These are phyloP conservation scores for Pollicipes pollicipes DNA, from an alignment of 1,140 invertebrate species.

Conservation along the genomic window DNA sequence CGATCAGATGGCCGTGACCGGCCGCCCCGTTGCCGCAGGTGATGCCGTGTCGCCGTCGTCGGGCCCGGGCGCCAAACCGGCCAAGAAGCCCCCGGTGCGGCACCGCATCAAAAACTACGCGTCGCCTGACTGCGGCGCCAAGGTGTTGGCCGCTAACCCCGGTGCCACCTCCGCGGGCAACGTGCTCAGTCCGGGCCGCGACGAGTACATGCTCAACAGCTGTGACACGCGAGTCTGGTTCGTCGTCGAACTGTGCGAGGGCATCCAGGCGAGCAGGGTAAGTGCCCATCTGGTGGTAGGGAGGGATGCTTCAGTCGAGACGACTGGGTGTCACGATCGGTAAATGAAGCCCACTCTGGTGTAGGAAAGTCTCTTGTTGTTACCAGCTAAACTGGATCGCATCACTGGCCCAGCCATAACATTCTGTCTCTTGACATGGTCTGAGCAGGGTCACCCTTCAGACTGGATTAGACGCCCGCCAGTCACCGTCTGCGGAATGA, in stretches of 20 bases:
- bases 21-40: neutral
- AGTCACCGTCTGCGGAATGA: too few species aligned
- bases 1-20: too few species aligned
- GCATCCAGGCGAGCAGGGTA: conserved; percentile 72
- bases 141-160: conserved; percentile 76
- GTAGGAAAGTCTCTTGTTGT: too few species aligned
- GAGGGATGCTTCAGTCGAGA: neutral
- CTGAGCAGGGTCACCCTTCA: too few species aligned
- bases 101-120: conserved; percentile 63
- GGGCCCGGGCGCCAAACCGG: conserved; percentile 11
- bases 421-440: too few species aligned
- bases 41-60: neutral
- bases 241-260: conserved; percentile 91
- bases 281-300: conserved; percentile 8
- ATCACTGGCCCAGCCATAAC: too few species aligned
- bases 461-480: too few species aligned
- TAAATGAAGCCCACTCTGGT: too few species aligned
- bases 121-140: conserved; percentile 88
- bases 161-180: conserved; percentile 63
- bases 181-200: conserved; percentile 67
- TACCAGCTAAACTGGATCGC: too few species aligned
- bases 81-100: conserved; percentile 18
- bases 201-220: conserved; percentile 96
- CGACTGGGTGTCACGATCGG: too few species aligned
- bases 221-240: conserved; percentile 85